Conservation (phyloP, 2,888 invertebrate genomes). For the Acleris holmiana region DNA sequence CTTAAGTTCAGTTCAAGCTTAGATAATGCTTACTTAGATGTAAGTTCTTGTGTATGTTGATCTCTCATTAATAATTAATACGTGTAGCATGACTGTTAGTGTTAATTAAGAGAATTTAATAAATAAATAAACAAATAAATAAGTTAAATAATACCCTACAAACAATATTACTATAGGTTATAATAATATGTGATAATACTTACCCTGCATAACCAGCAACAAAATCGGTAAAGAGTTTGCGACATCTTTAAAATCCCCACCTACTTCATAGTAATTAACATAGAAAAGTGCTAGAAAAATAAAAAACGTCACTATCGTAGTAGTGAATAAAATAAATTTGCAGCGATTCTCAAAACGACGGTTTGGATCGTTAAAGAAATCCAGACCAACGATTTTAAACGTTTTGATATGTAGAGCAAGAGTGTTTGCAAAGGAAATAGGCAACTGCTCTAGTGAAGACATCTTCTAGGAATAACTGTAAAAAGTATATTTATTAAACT, state of each 20-base stretch:
- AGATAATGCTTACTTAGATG: too few relatives aligned
- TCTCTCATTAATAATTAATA: too few relatives aligned
- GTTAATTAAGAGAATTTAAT: too few relatives aligned
- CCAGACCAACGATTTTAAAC: conserved; percentile 41
- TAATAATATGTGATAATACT: too few relatives aligned
- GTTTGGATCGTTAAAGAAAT: conserved; percentile 41
- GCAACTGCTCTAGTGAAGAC: conserved; percentile 20
- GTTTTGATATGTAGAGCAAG: conserved; percentile 41
- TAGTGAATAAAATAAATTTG: conserved; percentile 29
- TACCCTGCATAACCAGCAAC: conserved; percentile 43
- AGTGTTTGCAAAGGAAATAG: conserved; percentile 32
- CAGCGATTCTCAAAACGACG: conserved; percentile 28
- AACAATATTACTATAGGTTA: too few relatives aligned
- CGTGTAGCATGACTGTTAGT: too few relatives aligned
- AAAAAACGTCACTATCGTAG: conserved; percentile 35
- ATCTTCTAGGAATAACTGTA: conserved; percentile 8
- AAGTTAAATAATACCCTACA: too few relatives aligned
- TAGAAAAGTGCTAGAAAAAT: conserved; percentile 40
- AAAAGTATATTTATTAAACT: too few relatives aligned
- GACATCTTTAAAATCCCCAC: conserved; percentile 43
- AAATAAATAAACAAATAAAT: too few relatives aligned
- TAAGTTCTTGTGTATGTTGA: too few relatives aligned
- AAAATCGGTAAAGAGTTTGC: conserved; percentile 41
- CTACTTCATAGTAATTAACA: conserved; percentile 37
- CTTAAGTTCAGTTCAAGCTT: too few relatives aligned